phyloP scores from a whole-genome alignment of 2,797 vertebrate species.

The Miichthys miiuy region DNA sequence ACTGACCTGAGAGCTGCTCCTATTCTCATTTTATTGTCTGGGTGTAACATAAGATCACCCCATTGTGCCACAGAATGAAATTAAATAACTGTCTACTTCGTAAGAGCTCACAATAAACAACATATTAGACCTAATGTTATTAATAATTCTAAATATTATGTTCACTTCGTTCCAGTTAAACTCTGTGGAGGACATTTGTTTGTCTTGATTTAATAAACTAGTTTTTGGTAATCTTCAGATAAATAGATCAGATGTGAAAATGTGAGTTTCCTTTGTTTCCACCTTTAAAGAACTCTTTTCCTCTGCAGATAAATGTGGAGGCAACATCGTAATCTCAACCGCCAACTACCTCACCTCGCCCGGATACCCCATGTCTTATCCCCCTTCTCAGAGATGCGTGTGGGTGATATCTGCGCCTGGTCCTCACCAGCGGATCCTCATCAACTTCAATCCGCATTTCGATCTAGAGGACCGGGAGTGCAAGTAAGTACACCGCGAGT shows the following conservation, averaged over 20 bases:
- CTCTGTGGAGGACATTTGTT: not conserved
- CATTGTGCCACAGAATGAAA: not conserved
- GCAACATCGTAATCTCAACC: constrained; percentile 91
- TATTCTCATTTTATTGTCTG: not conserved
- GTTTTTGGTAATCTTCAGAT: not conserved
- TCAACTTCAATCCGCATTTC: constrained; percentile 99
- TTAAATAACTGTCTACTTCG: not conserved
- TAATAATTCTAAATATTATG: not conserved
- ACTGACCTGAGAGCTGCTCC: not conserved
- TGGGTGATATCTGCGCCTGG: constrained; percentile 97
- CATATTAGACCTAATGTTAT: not conserved
- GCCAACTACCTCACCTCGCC: constrained; percentile 97
- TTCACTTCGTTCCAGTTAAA: not conserved
- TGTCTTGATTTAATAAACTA: not conserved
- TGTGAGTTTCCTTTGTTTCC: not conserved
- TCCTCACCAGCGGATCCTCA: constrained; percentile 96
- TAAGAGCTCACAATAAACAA: not conserved
- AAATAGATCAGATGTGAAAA: not conserved
- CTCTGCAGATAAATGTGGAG: constrained; percentile 94
- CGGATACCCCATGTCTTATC: constrained; percentile 93
- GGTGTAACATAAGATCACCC: not conserved
- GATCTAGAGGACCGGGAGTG: constrained; percentile 98
- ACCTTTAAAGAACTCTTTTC: not conserved
- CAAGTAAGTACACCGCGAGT: constrained; percentile 89
- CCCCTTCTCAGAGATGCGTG: constrained; percentile 92